Base-by-base conservation (phyloP, 2,797 vertebrate species). In the Nannoperca obscura region DNA sequence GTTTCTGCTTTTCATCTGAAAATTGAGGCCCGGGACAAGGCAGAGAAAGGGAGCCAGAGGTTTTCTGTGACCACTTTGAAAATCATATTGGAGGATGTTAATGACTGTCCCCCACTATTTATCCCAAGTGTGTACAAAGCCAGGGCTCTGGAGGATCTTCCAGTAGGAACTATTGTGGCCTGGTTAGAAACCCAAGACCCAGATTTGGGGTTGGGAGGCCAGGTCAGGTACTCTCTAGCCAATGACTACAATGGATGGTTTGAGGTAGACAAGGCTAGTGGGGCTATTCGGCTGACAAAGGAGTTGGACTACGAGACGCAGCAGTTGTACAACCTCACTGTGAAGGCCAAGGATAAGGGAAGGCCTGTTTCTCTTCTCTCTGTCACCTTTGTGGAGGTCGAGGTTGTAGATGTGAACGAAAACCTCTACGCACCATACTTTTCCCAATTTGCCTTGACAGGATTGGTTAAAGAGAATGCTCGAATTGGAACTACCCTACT, bases 321-420 rank as follows among this genome's bases (percentile, higher is more conserved):
- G 65, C 98, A 99, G 91, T 97, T 98, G 87, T 99, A 98, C 90
- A 99, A 99, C 83, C 94, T 99, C 42, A 98, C 97, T 0, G 96
- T 99, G 19, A 96, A 97, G 0, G 98, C 97, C 2, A 99, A 99
- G 90, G 98, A 99, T 92, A 96, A 97, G 76, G 98, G 98, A 2
- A 95, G 97, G 1, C 98, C 98, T 0, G 97, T 98, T 22, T 98
- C 98, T 4, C 95, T 99, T 24, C 96, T 98, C 0, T 98, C 98
- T 0, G 94, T 98, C 75, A 99, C 97, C 24, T 98, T 95, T 59
- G 96, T 99, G 78, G 97, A 98, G 86, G 95, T 99, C 20, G 98
- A 99, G 90, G 98, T 99, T 50, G 96, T 99, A 50, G 98, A 99
- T 83, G 97, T 99, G 44, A 99, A 99, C 0, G 98, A 99, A 93